These are phyloP conservation scores for Anastrepha obliqua DNA, from an alignment of 1,140 invertebrate species.

Conservation along the genomic window DNA sequence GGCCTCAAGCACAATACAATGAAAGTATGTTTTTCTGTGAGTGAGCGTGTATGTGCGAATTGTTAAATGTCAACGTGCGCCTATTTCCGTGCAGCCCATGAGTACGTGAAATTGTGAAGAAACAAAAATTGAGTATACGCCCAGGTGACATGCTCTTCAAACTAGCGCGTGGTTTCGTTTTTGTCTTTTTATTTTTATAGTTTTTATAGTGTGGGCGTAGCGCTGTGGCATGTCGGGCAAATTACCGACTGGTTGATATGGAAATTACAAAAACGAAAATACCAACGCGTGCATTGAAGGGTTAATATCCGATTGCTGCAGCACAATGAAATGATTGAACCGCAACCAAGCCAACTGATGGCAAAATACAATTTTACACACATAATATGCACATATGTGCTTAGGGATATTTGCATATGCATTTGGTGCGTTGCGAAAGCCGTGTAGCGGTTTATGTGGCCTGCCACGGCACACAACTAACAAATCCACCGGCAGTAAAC, in stretches of 20 bases:
- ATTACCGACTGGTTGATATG: not conserved
- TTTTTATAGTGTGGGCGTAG: not conserved
- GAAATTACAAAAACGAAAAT: not conserved
- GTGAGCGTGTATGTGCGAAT: not conserved
- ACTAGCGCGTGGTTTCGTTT: no score
- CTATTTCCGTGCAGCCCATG: not conserved
- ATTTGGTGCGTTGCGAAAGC: not conserved
- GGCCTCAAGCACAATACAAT: not conserved
- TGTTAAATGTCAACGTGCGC: not conserved
- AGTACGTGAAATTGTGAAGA: not conserved
- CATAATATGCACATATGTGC: not conserved
- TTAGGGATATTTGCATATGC: not conserved
- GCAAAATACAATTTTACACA: not conserved
- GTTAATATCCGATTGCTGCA: conserved; percentile 11
- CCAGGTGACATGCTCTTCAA: not conserved
- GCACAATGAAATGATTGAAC: conserved; percentile 32
- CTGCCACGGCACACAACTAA: not conserved
- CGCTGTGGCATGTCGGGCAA: not conserved
- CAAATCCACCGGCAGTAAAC: not conserved
- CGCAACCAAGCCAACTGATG: conserved; percentile 24
- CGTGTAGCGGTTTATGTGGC: not conserved
- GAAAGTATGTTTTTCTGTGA: not conserved
- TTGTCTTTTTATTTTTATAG: not conserved
- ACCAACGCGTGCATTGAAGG: not conserved
- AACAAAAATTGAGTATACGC: conserved; percentile 15